Evolutionary conservation across 1,140 invertebrate species (phyloP).

Genomic region (Charaxes varanes): DNA sequence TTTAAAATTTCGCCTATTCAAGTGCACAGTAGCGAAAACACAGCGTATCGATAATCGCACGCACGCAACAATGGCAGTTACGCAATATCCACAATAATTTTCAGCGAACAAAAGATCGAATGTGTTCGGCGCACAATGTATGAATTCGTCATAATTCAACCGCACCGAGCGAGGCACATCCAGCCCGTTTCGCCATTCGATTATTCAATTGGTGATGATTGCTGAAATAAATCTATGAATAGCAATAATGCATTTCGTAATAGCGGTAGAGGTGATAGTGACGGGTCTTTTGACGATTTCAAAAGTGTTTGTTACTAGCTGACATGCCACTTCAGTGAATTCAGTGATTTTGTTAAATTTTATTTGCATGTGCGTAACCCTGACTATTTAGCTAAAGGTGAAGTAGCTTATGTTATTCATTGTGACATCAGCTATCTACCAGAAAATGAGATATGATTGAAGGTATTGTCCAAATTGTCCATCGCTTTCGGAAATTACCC

Average conservation of each 20-base stretch:
- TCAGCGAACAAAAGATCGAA: conserved; percentile 50
- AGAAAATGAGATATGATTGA: too few species aligned
- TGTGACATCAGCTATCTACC: too few species aligned
- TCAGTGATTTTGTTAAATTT: too few species aligned
- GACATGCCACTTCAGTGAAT: too few species aligned
- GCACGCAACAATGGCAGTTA: conserved; percentile 43
- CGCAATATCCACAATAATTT: conserved; percentile 47
- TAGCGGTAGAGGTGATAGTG: conserved; percentile 3
- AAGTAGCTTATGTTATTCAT: too few species aligned
- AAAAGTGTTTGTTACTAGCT: too few species aligned
- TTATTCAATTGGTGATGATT: conserved; percentile 48
- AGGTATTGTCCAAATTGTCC: too few species aligned
- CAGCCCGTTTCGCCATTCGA: conserved; percentile 32
- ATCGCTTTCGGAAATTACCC: too few species aligned
- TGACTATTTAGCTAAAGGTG: too few species aligned
- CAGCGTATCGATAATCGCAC: conserved; percentile 32
- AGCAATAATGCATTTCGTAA: conserved; percentile 26
- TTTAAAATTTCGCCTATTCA: conserved; percentile 14
- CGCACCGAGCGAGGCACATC: conserved; percentile 49
- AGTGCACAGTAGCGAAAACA: conserved; percentile 33
- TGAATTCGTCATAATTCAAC: conserved; percentile 52
- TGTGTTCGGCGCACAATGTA: conserved; percentile 37
- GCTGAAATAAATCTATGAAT: conserved; percentile 34
- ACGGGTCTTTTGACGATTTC: background rate
- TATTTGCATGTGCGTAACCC: too few species aligned